Evolutionary conservation across 2,113 vertebrate genomes (phyloP).

Genomic region (Periophthalmodon schlosseri): DNA sequence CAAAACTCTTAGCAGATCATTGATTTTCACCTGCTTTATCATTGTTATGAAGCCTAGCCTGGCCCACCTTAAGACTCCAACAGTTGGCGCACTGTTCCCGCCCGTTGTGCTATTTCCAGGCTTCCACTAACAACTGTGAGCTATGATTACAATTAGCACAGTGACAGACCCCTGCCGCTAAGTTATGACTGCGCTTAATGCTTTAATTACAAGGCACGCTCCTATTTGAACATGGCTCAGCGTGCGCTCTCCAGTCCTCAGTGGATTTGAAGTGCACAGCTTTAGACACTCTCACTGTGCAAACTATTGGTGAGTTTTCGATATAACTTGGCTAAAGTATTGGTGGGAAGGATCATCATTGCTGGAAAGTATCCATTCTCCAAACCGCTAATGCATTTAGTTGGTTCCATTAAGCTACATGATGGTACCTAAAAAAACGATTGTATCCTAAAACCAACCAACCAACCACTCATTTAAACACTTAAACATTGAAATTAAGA

Average conservation of each 20-base stretch:
- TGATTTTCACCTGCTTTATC: slow-evolving; percentile 11
- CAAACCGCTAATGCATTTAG: background rate
- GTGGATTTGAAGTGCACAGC: background rate
- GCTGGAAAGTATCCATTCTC: background rate
- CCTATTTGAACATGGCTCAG: slow-evolving; percentile 17
- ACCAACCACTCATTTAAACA: too few relatives aligned
- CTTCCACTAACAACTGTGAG: slow-evolving; percentile 38
- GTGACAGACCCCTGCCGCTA: slow-evolving; percentile 41
- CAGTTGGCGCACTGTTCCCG: slow-evolving; percentile 5
- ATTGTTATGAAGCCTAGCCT: slow-evolving; percentile 18
- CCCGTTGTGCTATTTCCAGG: slow-evolving; percentile 32
- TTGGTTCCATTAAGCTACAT: background rate
- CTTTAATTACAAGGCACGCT: slow-evolving; percentile 27
- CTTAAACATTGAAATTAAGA: too few relatives aligned
- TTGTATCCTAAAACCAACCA: too few relatives aligned
- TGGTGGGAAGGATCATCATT: background rate
- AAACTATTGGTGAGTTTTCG: background rate
- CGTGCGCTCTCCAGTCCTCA: slow-evolving; percentile 7
- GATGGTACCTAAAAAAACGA: too few relatives aligned
- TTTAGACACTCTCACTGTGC: background rate
- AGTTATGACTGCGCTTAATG: slow-evolving; percentile 33
- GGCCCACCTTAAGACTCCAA: slow-evolving; percentile 5
- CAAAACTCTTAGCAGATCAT: background rate
- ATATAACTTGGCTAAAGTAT: background rate
- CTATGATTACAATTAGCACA: slow-evolving; percentile 39